Conservation (phyloP, 2,797 vertebrate genomes). For the Apogon talboti region DNA sequence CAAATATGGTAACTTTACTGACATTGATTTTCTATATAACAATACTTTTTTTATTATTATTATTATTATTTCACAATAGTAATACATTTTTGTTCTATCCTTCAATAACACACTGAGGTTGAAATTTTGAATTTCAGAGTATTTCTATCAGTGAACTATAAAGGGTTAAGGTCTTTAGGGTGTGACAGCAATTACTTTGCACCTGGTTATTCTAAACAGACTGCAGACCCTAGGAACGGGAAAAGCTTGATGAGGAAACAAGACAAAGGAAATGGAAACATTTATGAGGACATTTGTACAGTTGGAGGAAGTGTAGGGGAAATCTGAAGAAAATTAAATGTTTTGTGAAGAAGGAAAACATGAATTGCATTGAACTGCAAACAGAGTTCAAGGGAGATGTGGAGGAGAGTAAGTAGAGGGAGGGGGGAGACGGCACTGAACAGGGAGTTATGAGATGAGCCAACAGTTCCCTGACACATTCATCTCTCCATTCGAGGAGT, state of each 20-base stretch:
- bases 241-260: neutral
- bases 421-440: constrained; percentile 11
- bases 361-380: constrained; percentile 16
- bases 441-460: constrained; percentile 1
- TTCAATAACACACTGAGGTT: too few species aligned
- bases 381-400: constrained; percentile 15
- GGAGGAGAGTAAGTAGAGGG: neutral
- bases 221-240: constrained; percentile 12
- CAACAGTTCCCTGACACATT: constrained; percentile 23
- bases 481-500: constrained; percentile 28
- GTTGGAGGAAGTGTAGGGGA: neutral
- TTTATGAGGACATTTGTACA: constrained; percentile 21
- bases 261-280: neutral
- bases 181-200: constrained; percentile 69
- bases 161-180: constrained; percentile 69
- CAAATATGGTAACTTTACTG: too few species aligned
- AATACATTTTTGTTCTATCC: too few species aligned
- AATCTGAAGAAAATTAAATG: neutral
- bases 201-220: constrained; percentile 42
- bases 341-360: neutral
- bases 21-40: too few species aligned
- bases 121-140: too few species aligned
- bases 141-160: too few species aligned
- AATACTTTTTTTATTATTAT: too few species aligned
- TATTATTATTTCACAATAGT: too few species aligned